Evolutionary conservation across 2,113 vertebrate genomes (phyloP), one percentile per base, ranked within the genome.

Genomic region (Chaenogobius annularis): DNA sequence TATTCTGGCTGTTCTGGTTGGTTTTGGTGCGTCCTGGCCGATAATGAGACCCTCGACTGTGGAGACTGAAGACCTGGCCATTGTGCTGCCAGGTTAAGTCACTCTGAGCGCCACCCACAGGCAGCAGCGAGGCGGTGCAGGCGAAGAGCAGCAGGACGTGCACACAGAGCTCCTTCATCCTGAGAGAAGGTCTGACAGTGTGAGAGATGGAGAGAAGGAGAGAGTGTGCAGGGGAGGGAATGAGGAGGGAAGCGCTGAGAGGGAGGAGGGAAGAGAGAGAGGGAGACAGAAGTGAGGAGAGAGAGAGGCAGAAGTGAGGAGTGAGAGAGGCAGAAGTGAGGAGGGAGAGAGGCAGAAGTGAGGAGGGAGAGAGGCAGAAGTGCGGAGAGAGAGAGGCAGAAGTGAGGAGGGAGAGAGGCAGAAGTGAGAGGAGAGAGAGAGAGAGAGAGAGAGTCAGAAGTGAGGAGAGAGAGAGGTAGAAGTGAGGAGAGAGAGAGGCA

Each of bases 51-150:
- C 94, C 95, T n/a, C 87, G 92, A 88, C 95, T 96, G 66, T 95
- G 89, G 66, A 98, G 90, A 81, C 95, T 94, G 81, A 92, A 96
- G 66, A 96, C 93, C 91, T 95, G 95, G 72, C 97, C 97, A 84
- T 96, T 95, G 79, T 95, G 95, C 87, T 92, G 93, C 97, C 97
- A 98, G 78, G 94, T 94, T 78, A 96, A 93, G 64, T 90, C 86
- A 20, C 92, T 70, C 90, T 92, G 86, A 93, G 94, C 63, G 88
- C 78, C 74, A 48, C 46, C 83, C 1, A 62, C 92, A 0, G 89
- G 68, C n/a, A 88, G 89, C 83, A 92, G 93, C 7, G 35, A 37
- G 31, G 31, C 2, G 17, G 17, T 4, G 31, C 35, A 62, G 67
- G 92, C 81, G 55, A 77, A 5, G 48, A 20, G 70, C 74, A 6